phyloP scores from a whole-genome alignment of 2,113 vertebrate genomes.

The Calypte anna region DNA sequence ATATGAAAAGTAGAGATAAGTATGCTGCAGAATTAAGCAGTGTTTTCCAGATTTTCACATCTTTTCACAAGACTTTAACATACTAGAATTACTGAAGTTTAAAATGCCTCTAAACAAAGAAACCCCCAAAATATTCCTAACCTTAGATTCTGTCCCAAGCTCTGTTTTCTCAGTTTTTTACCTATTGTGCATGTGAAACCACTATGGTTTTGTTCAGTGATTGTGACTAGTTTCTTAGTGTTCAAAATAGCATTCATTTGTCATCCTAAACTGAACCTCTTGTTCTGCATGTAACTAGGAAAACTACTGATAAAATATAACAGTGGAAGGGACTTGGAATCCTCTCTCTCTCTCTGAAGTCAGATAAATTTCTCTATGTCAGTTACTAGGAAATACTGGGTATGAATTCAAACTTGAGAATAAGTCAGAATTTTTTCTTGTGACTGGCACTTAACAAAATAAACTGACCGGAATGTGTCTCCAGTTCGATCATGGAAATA shows the following conservation, averaged over 20 bases:
- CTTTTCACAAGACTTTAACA: not conserved
- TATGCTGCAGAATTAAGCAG: not conserved
- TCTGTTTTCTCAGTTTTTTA: not conserved
- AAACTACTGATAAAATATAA: not conserved
- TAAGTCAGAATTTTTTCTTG: not conserved
- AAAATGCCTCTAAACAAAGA: not conserved
- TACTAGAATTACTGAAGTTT: not conserved
- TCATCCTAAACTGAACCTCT: not conserved
- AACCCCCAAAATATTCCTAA: not conserved
- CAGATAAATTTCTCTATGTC: not conserved
- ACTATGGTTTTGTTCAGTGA: not conserved
- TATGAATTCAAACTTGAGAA: not conserved
- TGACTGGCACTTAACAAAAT: not conserved
- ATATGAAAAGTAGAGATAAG: not conserved
- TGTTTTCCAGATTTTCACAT: not conserved
- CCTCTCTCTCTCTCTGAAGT: not conserved
- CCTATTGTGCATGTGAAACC: not conserved
- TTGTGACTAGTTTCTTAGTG: not conserved
- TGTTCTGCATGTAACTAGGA: not conserved
- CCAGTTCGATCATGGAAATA: conserved; percentile 91
- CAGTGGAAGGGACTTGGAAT: not conserved
- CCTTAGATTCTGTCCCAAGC: not conserved
- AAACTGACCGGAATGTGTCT: conserved; percentile 88
- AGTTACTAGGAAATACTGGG: not conserved
- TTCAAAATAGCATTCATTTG: not conserved